Percentiles rank a stretch among this genome's conserved stretches.
Conservation (phyloP, 2,888 invertebrate species). For the Rambutsinella grinnellia region DNA sequence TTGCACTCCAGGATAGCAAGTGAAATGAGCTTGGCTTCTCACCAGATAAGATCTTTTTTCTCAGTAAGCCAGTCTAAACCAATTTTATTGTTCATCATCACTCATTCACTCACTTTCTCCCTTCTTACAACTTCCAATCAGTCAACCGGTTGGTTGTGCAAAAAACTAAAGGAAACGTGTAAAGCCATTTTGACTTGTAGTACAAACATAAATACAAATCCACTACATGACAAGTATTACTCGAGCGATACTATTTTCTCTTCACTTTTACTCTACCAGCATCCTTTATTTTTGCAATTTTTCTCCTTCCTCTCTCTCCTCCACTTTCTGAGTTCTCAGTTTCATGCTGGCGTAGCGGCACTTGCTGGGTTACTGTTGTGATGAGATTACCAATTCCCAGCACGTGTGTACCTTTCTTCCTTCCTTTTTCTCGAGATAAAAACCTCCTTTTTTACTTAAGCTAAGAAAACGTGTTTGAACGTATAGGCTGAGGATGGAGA, state of each 20-base stretch:
- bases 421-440: neutral
- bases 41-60: no score
- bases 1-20: neutral
- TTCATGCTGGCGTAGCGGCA: no score
- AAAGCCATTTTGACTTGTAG: no score
- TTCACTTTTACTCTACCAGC: neutral
- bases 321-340: no score
- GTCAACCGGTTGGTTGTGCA: no score
- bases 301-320: neutral
- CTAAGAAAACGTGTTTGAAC: neutral
- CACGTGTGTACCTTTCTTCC: conserved; percentile 29
- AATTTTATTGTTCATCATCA: conserved; percentile 6
- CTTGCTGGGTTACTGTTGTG: neutral
- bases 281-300: neutral
- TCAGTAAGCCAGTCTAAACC: no score
- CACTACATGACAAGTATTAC: no score
- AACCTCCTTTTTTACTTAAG: neutral
- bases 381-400: conserved; percentile 49
- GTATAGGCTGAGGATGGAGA: neutral
- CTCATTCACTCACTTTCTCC: conserved; percentile 13
- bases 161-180: no score
- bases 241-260: neutral
- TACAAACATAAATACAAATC: no score
- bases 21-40: no score
- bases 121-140: neutral